Conservation (phyloP, 2,888 invertebrate genomes). For the Allolobophora icterica region DNA sequence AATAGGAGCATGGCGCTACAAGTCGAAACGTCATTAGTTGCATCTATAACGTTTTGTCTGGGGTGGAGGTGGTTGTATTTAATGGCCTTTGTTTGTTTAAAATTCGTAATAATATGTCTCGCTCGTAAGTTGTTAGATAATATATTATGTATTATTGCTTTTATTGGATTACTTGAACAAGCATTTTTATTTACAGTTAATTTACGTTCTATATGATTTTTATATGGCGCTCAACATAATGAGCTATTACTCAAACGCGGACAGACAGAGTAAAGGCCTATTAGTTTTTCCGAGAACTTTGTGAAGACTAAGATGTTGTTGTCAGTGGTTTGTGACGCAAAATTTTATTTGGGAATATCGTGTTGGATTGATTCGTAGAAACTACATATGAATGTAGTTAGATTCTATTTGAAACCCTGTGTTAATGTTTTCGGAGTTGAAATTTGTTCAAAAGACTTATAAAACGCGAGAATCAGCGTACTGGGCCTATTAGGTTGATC, state of each 20-base stretch:
- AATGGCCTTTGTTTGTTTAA: conserved; percentile 24
- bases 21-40: neutral
- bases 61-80: conserved; percentile 9
- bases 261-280: neutral
- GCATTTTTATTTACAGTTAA: neutral
- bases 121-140: neutral
- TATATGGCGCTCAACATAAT: neutral
- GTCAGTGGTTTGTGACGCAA: neutral
- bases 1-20: neutral
- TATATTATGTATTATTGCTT: neutral
- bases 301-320: neutral
- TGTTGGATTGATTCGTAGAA: neutral
- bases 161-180: neutral
- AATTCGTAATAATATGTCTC: neutral
- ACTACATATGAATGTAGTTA: neutral
- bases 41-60: neutral
- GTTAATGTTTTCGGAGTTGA: neutral
- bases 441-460: neutral
- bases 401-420: neutral
- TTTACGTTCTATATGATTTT: neutral
- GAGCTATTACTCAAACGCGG: neutral
- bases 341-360: neutral
- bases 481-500: neutral
- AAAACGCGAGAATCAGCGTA: neutral
- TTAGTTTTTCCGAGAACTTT: neutral